Evolutionary conservation across 2,113 vertebrate genomes (phyloP), one percentile per base, ranked within the genome.

Genomic region (Pica pica): DNA sequence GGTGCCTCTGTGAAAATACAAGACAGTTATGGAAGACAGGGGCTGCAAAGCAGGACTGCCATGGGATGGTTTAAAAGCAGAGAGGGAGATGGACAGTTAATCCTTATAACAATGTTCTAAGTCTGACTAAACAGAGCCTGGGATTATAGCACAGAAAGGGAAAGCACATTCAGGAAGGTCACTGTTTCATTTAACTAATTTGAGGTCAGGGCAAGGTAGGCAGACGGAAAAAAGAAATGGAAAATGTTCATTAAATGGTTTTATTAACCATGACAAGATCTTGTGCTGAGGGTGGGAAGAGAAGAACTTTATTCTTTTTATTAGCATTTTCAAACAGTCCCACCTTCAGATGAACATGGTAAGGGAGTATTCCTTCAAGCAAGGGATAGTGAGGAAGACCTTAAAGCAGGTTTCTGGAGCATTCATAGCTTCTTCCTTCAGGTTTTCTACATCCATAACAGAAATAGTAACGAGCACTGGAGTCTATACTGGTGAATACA

Each of bases 101-200:
- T 68, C 53, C 61, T 68, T 68, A 24, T 6, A 92, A 70, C 44
- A 70, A 59, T 91, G 56, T 77, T 88, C 70, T 77, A 63, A 63
- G 7, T 69, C 3, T 5, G 47, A 52, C 47, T 68, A 88, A 53
- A 82, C 31, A 57, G 71, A 94, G 53, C n/a, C 49, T 87, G 87
- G 37, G 63, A 73, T 55, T 76, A 71, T 13, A 59, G 31, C 33
- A 20, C 5, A 21, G 61, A 59, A 94, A 49, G 35, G 64, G 56
- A 83, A 64, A 68, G 22, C 35, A 61, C 56, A 42, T 77, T 89
- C 89, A 89, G 84, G 80, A 92, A 94, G 75, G 74, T 52, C 69
- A 80, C 23, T 28, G 9, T 91, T 96, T 93, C 70, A 75, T 91
- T 92, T 91, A 86, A 94, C 64, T 90, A 76, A 95, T 95, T 93